Evolutionary conservation across 1,140 invertebrate genomes (phyloP).

Genomic region (Panulirus ornatus): DNA sequence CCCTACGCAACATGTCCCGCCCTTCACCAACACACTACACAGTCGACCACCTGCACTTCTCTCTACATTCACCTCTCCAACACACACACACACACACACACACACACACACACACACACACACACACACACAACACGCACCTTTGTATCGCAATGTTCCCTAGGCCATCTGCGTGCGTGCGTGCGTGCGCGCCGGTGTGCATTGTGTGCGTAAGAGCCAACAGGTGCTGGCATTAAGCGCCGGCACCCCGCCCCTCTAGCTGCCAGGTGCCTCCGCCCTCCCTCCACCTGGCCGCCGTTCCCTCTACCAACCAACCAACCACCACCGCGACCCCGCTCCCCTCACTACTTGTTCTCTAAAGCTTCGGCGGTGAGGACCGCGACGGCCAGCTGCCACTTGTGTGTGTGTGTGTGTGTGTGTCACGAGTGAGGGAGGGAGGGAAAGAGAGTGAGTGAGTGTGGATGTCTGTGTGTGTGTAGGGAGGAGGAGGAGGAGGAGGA

Average conservation of each 20-base stretch:
- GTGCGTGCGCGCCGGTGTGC: slow-evolving; percentile 13
- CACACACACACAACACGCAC: too few relatives aligned
- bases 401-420: slow-evolving; percentile 30
- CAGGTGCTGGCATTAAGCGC: slow-evolving; percentile 31
- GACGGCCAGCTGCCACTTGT: neutral
- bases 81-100: too few relatives aligned
- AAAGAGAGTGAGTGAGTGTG: neutral
- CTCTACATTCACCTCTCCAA: too few relatives aligned
- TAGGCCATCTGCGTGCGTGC: neutral
- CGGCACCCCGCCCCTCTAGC: slow-evolving; percentile 6
- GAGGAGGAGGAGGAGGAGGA: too few relatives aligned
- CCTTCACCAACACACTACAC: neutral
- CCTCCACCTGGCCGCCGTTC: neutral
- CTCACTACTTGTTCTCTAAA: neutral
- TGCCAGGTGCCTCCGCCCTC: slow-evolving; percentile 11
- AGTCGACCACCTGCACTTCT: too few relatives aligned
- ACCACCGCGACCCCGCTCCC: neutral
- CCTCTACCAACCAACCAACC: neutral
- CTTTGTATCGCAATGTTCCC: neutral
- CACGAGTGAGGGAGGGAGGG: neutral
- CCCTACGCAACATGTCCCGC: neutral
- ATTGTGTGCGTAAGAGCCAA: slow-evolving; percentile 11
- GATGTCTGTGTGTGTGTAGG: slow-evolving; percentile 16
- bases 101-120: too few relatives aligned
- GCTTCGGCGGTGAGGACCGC: slow-evolving; percentile 14